Evolutionary conservation across 2,113 vertebrate species (phyloP), one percentile per base, ranked within the genome.

Genomic region (Cephalopterus ornatus): DNA sequence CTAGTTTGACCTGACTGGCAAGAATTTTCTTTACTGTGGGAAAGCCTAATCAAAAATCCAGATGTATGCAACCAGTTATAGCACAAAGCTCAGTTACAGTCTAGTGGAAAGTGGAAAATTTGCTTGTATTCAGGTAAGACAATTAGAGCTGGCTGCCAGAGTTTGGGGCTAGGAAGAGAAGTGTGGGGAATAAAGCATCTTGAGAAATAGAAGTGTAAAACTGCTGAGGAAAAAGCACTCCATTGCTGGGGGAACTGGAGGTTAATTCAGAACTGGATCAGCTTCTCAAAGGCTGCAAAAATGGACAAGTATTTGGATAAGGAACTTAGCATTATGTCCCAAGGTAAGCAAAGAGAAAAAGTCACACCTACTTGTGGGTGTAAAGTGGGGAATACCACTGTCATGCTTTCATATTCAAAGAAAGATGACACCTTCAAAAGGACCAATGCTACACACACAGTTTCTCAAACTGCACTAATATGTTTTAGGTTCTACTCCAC

Each of bases 1-100:
- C 93, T 96, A 89, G 84, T 96, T 96, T 97, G 96, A 97, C 95
- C 86, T 96, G 95, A 93, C 88, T 93, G 88, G 56, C 6, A 5
- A 97, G 97, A 97, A 97, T 97, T 97, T 97, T 97, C 93, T 97
- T 97, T 94, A 89, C 89, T 97, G 85, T 93, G 88, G 82, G 91
- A 97, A 96, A 97, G 61, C 65, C 56, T 97, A 97, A 97, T 97
- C 88, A 97, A 96, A 98, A 98, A 97, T 95, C 94, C 97, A 98
- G 93, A 97, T 97, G 93, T 94, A 86, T 67, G 75, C 78, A 95
- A 95, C 78, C 85, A 93, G 27, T 82, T 85, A 88, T 20, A 88
- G 30, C 59, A 82, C 27, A 81, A 93, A 86, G 8, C 22, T 52
- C 33, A 63, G 28, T 63, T 59, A 16, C 14, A 77, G 22, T 30